phyloP scores from a whole-genome alignment of 1,140 invertebrate genomes.

The Drosophila rufa region DNA sequence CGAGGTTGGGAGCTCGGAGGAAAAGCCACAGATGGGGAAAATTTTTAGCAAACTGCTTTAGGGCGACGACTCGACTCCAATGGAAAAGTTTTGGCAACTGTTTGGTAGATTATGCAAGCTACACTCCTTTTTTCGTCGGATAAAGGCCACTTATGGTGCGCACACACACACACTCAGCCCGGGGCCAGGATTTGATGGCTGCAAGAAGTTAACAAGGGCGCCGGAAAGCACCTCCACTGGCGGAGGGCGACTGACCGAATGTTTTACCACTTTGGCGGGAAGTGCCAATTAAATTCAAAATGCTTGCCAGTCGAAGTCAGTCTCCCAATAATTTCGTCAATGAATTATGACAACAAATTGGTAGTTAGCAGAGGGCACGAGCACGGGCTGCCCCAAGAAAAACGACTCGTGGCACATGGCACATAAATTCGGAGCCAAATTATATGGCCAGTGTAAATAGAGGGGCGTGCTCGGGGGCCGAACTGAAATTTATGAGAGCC shows the following conservation, averaged over 20 bases:
- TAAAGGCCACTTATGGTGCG: conserved; percentile 58
- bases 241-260: conserved; percentile 47
- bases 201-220: conserved; percentile 35
- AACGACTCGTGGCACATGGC: conserved; percentile 48
- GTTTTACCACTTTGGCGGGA: conserved; percentile 44
- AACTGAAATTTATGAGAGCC: conserved; percentile 50
- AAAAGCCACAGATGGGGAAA: conserved; percentile 31
- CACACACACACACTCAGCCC: conserved; percentile 11
- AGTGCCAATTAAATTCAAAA: conserved; percentile 67
- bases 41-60: conserved; percentile 50
- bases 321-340: conserved; percentile 67
- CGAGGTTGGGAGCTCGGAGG: neutral
- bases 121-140: conserved; percentile 25
- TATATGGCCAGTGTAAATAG: conserved; percentile 54
- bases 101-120: conserved; percentile 62
- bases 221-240: conserved; percentile 5
- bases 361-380: conserved; percentile 37
- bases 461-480: conserved; percentile 7
- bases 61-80: conserved; percentile 37
- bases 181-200: conserved; percentile 31
- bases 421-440: conserved; percentile 72
- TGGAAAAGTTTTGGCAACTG: conserved; percentile 58
- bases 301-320: conserved; percentile 20
- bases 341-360: conserved; percentile 77
- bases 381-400: conserved; percentile 16